A percentile compares a stretch with the other conserved stretches of the same genome.
Evolutionary conservation across 2,113 vertebrate genomes (phyloP).

Genomic region (Strigops habroptila): DNA sequence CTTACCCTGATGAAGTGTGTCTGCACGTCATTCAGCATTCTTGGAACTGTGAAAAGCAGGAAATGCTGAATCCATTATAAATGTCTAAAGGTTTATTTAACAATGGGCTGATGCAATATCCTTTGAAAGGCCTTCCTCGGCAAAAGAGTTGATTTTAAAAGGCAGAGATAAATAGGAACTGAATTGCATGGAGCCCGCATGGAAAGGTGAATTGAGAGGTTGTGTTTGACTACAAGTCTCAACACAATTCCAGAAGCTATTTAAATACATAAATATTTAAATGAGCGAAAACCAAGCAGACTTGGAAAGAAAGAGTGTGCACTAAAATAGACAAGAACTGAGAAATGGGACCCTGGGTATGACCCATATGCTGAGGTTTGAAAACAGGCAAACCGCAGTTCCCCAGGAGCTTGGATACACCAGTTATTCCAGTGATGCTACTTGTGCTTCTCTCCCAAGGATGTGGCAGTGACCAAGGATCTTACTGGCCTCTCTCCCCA

Average conservation of each 20-base stretch:
- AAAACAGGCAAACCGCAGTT: neutral
- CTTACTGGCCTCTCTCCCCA: neutral
- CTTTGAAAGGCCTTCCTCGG: slow-evolving; percentile 55
- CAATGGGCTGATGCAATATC: slow-evolving; percentile 61
- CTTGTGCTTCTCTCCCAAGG: neutral
- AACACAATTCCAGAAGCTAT: slow-evolving; percentile 25
- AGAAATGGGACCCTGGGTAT: neutral
- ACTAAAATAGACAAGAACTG: neutral
- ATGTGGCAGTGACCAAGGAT: neutral
- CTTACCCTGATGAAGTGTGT: slow-evolving; percentile 55
- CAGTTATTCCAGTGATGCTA: neutral
- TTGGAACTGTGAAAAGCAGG: slow-evolving; percentile 49
- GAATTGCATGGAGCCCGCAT: neutral
- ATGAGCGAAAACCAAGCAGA: neutral
- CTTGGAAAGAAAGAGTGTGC: neutral
- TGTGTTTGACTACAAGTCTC: slow-evolving; percentile 10
- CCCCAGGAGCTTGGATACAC: neutral
- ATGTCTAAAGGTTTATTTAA: slow-evolving; percentile 62
- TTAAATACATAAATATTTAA: slow-evolving; percentile 58
- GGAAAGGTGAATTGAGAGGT: slow-evolving; percentile 36
- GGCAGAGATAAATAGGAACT: slow-evolving; percentile 49
- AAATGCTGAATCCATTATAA: slow-evolving; percentile 63
- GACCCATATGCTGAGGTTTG: neutral
- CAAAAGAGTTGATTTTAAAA: slow-evolving; percentile 53
- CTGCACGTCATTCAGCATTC: slow-evolving; percentile 60